Evolutionary conservation across 2,113 vertebrate genomes (phyloP), one percentile per base, ranked within the genome.

Genomic region (Rousettus leschenaultii): DNA sequence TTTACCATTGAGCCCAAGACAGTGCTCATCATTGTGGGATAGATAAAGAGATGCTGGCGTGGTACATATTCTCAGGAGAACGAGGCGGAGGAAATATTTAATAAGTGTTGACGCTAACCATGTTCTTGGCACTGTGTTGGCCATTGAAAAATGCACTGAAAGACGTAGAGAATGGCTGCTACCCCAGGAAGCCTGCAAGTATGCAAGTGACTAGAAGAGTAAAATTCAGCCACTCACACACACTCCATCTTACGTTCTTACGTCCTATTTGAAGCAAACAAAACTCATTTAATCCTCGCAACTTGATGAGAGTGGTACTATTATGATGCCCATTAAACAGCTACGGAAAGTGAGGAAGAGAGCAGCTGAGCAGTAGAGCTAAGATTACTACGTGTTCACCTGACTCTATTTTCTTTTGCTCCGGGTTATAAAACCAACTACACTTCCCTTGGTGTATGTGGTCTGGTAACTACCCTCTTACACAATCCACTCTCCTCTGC

Each of bases 391-490:
- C 19, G 5, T 14, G 35, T 45, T 88, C 61, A 19, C 11, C 35
- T 40, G 65, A 61, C 10, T 28, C 59, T 55, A 1, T 48, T 80
- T 95, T 77, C 71, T 65, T 43, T 35, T 57, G 77, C 51, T 55
- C 51, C 53, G 35, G 57, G 12, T 0, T 7, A 14, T 35, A 40
- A 59, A 73, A 18, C 5, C 35, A 63, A 38, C 19, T 5, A 9
- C 7, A 6, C 40, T 80, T 66, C 5, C 35, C 73, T 53, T 0
- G 0, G 8, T 1, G 8, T 7, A 0, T n/a, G 16, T 33, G n/a
- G 35, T 65, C 68, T 40, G 8, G 21, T 68, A 38, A 71, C 28
- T 57, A 3, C n/a, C 6, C 24, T 59, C 82, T 38, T 28, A 66
- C 16, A 68, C n/a, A 26, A 15, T 48, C 48, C 11, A 22, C n/a